Evolutionary conservation across 2,113 vertebrate genomes (phyloP).

Genomic region (Mugil cephalus): DNA sequence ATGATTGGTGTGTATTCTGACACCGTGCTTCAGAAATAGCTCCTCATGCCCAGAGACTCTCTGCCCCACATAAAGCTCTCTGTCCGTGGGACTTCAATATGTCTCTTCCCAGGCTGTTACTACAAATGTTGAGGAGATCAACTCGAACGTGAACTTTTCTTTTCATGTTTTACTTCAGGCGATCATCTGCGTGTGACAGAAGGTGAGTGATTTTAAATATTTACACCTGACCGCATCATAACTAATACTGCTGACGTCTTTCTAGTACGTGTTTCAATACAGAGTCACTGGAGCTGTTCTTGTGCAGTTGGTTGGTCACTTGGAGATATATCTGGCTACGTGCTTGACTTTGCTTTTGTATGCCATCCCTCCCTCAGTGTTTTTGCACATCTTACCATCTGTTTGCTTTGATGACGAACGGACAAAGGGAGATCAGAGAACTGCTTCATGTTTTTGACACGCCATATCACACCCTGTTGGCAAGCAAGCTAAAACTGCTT

Average conservation of each 20-base stretch:
- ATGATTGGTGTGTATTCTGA: constrained; percentile 79
- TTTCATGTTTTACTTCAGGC: neutral
- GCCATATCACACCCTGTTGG: too few species aligned
- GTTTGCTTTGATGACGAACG: too few species aligned
- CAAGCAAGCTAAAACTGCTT: too few species aligned
- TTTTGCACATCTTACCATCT: neutral
- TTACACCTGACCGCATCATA: neutral
- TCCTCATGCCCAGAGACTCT: constrained; percentile 73
- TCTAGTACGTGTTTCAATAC: neutral
- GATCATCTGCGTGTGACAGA: neutral
- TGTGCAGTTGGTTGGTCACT: neutral
- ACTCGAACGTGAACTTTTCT: constrained; percentile 15
- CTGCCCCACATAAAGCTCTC: constrained; percentile 35
- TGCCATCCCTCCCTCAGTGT: neutral
- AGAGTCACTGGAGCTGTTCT: constrained; percentile 11
- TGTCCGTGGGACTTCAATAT: constrained; percentile 5
- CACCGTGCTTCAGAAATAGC: constrained; percentile 78
- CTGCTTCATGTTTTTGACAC: too few species aligned
- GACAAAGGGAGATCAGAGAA: too few species aligned
- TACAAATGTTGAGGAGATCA: neutral
- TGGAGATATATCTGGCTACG: too few species aligned
- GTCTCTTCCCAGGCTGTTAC: too few species aligned
- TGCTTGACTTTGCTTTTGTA: too few species aligned
- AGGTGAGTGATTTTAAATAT: constrained; percentile 56
- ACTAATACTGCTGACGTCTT: neutral